Base-by-base conservation (phyloP, 2,888 invertebrate genomes). In the Eristalis tenax region DNA sequence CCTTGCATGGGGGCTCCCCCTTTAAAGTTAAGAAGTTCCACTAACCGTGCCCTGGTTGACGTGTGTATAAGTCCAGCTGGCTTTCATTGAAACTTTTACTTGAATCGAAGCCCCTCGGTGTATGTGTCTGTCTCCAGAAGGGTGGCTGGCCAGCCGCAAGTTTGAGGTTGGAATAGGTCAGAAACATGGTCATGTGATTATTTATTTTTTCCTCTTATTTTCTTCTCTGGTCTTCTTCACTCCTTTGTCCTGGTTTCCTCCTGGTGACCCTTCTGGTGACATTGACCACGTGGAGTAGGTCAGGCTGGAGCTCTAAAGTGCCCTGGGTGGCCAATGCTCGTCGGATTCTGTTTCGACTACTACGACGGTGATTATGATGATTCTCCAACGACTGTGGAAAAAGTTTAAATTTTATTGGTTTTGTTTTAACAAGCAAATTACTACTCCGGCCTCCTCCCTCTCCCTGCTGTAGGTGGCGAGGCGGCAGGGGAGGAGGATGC, bases 361-460 rank as follows among this genome's bases (percentile, higher is more conserved):
- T 64, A 26, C 68, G 26, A 26, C 26, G 64, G 61, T 77, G 76
- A 85, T 82, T 66, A 85, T 85, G 79, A 43, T 50, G 38, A 26
- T 8, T 59, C 65, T 15, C 1, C 13, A 23, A 26, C 26, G 59
- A 57, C 11, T 57, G 22, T 70, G 65, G 75, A 63, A 63, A 71
- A 87, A 87, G 78, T 87, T 87, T 68, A 79, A 79, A 61, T 73
- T 87, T 79, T 83, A 79, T 87, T 83, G 71, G 79, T 87, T 83
- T 83, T 87, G 83, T 87, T 87, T 75, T 87, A 87, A 87, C 86
- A 71, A 79, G 86, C 79, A 87, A 87, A 78, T 86, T 82, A 74
- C 50, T 50, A 32, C 38, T 10, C 11, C 35, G 10, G 11, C 11
- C 11, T 10, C 35, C 8, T 3, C 11, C 11, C 35, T 1, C 4